Evolutionary conservation across 2,888 invertebrate species (phyloP).

Genomic region (Mycalesis mineus): DNA sequence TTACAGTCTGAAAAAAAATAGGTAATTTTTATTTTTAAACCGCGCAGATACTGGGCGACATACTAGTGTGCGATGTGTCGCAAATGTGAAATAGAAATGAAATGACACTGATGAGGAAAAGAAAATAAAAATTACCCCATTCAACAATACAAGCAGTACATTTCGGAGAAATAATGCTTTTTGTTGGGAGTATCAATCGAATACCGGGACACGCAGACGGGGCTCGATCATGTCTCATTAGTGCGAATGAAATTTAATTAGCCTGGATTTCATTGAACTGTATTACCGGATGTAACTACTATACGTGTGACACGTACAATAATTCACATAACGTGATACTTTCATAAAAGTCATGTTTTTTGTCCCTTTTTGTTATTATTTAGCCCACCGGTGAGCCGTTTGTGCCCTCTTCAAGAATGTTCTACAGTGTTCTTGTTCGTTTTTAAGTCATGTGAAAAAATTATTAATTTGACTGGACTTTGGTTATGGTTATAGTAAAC

Average conservation of each 20-base stretch:
- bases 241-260: constrained; percentile 18
- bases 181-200: constrained; percentile 17
- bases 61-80: not conserved
- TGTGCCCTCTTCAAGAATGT: not conserved
- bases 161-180: constrained; percentile 15
- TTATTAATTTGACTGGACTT: too few relatives aligned
- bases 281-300: constrained; percentile 14
- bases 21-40: not conserved
- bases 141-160: constrained; percentile 8
- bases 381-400: not conserved
- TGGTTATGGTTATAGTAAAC: too few relatives aligned
- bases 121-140: constrained; percentile 10
- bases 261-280: constrained; percentile 15
- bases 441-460: too few relatives aligned
- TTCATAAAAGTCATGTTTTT: not conserved
- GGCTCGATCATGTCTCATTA: constrained; percentile 17
- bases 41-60: not conserved
- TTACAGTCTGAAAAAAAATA: too few relatives aligned
- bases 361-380: not conserved
- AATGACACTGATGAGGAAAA: constrained; percentile 1
- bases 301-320: constrained; percentile 1
- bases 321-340: constrained; percentile 1
- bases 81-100: not conserved
- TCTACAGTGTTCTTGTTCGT: too few relatives aligned
- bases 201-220: constrained; percentile 14